Conservation (phyloP, 30 jellyfish, hydroid and myxozoan genomes). For the Cassiopea xamachana region DNA sequence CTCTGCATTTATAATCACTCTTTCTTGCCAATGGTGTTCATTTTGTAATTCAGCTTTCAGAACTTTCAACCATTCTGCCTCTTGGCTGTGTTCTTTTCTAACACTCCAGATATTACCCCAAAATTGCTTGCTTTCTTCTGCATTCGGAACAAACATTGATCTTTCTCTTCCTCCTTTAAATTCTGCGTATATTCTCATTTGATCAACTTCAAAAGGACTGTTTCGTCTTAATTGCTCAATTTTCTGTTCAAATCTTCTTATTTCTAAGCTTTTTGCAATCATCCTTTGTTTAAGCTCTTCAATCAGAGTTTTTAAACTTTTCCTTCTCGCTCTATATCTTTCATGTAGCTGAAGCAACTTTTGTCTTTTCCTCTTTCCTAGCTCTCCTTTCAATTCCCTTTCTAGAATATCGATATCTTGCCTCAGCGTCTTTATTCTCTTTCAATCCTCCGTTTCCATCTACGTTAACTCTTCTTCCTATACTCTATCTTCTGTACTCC, state of each 20-base stretch:
- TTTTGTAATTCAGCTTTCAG: background rate
- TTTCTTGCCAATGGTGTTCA: background rate
- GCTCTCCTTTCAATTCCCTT: background rate
- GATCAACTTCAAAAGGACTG: background rate
- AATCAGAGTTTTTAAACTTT: background rate
- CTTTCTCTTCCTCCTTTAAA: background rate
- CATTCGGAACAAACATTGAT: background rate
- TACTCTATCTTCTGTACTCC: background rate
- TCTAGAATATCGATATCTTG: background rate
- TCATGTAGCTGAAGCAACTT: background rate
- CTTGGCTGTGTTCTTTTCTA: background rate
- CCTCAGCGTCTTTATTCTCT: background rate
- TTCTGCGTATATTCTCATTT: background rate
- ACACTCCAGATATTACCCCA: background rate
- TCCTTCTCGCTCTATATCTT: background rate
- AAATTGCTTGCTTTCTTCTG: background rate
- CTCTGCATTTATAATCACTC: background rate
- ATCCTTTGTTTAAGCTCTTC: background rate
- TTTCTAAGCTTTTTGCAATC: conserved; percentile 5
- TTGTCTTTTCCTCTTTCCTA: conserved; percentile 1
- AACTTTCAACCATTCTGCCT: background rate
- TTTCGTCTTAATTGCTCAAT: conserved; percentile 9
- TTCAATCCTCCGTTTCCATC: background rate
- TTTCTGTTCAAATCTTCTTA: background rate
- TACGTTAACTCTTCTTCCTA: background rate